These are phyloP conservation scores for Pentamera pediparva DNA, from an alignment of 53 echinoderm and acorn worm species.

Conservation along the genomic window DNA sequence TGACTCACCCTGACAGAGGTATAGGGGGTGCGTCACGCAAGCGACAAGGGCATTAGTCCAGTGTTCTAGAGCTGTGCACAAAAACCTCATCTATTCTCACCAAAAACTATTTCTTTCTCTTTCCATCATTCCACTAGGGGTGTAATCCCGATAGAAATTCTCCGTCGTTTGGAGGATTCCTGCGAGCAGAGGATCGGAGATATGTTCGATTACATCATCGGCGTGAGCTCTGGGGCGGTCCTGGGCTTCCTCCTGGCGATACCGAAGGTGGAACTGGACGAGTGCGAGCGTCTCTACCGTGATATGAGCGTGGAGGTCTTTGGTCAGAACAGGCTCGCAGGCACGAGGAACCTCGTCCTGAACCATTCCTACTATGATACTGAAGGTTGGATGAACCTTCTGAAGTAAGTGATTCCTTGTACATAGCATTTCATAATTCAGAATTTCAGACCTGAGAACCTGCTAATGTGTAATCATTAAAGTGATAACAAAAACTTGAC, in stretches of 20 bases:
- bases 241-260: conserved; percentile 70
- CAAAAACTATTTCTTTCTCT: too few relatives aligned
- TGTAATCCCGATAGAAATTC: conserved; percentile 73
- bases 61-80: too few relatives aligned
- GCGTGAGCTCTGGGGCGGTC: conserved; percentile 93
- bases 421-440: neutral
- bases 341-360: conserved; percentile 79
- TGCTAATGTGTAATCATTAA: neutral
- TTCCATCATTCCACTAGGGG: conserved; percentile 72
- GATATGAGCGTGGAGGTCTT: conserved; percentile 68
- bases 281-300: conserved; percentile 75
- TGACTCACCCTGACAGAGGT: too few relatives aligned
- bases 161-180: conserved; percentile 66
- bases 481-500: neutral
- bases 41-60: too few relatives aligned
- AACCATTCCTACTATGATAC: conserved; percentile 96
- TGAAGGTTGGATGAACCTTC: conserved; percentile 81
- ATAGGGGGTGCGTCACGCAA: too few relatives aligned
- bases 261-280: conserved; percentile 51
- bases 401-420: conserved; percentile 49
- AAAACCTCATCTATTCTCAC: too few relatives aligned
- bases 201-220: conserved; percentile 91
- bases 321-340: conserved; percentile 73
- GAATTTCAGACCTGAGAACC: neutral
- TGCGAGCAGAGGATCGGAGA: conserved; percentile 60